Evolutionary conservation across 2,797 vertebrate genomes (phyloP).

Genomic region (Sebastes steindachneri): DNA sequence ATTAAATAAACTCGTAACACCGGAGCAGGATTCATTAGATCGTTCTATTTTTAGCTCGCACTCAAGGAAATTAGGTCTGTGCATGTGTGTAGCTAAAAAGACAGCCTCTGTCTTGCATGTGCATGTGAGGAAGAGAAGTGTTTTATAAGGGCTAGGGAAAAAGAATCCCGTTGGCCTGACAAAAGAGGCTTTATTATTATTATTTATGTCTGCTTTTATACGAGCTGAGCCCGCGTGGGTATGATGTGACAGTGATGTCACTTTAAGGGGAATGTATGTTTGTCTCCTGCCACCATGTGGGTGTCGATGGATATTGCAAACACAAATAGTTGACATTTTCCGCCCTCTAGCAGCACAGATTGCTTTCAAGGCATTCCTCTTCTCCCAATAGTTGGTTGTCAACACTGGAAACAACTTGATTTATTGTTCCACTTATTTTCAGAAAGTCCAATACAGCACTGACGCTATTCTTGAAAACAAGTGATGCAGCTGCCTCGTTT

Average conservation of each 20-base stretch:
- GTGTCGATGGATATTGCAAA: slow-evolving; percentile 48
- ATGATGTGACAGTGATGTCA: slow-evolving; percentile 52
- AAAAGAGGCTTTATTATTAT: slow-evolving; percentile 63
- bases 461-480: neutral
- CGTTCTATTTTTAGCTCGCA: slow-evolving; percentile 69
- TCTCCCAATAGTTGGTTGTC: neutral
- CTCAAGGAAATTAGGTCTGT: slow-evolving; percentile 57
- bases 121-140: slow-evolving; percentile 34
- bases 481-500: neutral
- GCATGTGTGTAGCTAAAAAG: slow-evolving; percentile 33
- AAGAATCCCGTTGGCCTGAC: slow-evolving; percentile 59
- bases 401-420: neutral
- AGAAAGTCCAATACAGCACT: neutral
- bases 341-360: neutral
- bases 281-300: slow-evolving; percentile 78
- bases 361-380: neutral
- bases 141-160: slow-evolving; percentile 62
- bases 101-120: slow-evolving; percentile 30
- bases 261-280: slow-evolving; percentile 47
- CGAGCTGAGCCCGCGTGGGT: slow-evolving; percentile 43
- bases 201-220: slow-evolving; percentile 61
- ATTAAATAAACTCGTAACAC: slow-evolving; percentile 68
- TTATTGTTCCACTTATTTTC: slow-evolving; percentile 16
- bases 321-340: neutral
- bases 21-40: slow-evolving; percentile 62